phyloP scores from a whole-genome alignment of 2,797 vertebrate species.

The Neosilurus hyrtlii region DNA sequence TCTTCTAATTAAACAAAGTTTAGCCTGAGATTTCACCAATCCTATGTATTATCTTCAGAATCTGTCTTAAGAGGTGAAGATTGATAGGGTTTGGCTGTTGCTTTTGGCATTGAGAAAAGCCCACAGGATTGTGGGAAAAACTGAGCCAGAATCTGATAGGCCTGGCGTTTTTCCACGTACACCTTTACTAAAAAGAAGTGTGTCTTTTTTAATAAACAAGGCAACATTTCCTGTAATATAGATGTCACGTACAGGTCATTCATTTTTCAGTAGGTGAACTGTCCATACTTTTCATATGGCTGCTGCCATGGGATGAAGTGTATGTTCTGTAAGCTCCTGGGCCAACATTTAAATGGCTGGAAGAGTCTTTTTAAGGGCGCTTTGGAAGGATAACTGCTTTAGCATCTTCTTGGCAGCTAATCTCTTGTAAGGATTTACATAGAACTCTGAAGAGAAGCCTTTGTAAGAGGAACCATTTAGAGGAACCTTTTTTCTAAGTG shows the following conservation, averaged over 20 bases:
- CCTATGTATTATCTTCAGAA: background rate
- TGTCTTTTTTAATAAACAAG: background rate
- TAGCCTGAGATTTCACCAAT: background rate
- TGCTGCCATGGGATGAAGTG: background rate
- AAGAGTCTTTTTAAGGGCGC: background rate
- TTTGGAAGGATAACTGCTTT: background rate
- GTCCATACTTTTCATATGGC: background rate
- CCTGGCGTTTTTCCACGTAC: background rate
- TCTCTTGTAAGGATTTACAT: background rate
- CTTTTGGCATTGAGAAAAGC: background rate
- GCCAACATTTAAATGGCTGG: background rate
- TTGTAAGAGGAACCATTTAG: background rate
- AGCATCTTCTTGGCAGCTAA: background rate
- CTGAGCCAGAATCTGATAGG: background rate
- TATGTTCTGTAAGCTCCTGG: too few species aligned
- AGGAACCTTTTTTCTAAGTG: too few species aligned
- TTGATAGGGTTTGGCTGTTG: slow-evolving; percentile 2
- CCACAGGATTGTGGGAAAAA: background rate
- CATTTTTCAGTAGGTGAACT: background rate
- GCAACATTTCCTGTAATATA: background rate
- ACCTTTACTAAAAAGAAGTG: background rate
- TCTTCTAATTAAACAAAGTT: background rate
- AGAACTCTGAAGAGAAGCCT: background rate
- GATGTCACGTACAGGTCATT: background rate
- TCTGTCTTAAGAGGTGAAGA: background rate